A percentile compares a stretch with the other conserved stretches of the same genome.
These are phyloP conservation scores for Sebastes cheni DNA, from an alignment of 2,797 vertebrate genomes.

Conservation along the genomic window DNA sequence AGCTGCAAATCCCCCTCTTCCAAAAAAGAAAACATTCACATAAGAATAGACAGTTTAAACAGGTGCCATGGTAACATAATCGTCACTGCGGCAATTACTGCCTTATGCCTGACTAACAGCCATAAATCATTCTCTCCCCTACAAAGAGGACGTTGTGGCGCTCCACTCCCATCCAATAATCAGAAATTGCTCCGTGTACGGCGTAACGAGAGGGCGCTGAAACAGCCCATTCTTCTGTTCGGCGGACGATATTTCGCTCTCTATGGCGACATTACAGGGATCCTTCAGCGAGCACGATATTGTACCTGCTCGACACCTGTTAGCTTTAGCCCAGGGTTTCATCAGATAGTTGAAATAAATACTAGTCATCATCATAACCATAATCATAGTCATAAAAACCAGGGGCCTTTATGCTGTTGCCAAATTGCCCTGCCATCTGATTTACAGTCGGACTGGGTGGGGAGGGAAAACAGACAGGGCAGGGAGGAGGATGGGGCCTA, in stretches of 20 bases:
- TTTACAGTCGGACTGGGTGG: slow-evolving; percentile 73
- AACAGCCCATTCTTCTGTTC: slow-evolving; percentile 77
- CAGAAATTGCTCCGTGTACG: slow-evolving; percentile 73
- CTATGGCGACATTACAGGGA: slow-evolving; percentile 73
- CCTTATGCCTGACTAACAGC: slow-evolving; percentile 74
- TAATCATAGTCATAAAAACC: slow-evolving; percentile 83
- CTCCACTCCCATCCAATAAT: slow-evolving; percentile 77
- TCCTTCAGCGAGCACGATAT: slow-evolving; percentile 83
- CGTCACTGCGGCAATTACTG: slow-evolving; percentile 77
- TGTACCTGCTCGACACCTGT: slow-evolving; percentile 84
- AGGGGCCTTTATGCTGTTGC: slow-evolving; percentile 75
- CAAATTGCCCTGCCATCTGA: slow-evolving; percentile 81
- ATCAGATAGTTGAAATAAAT: slow-evolving; percentile 85
- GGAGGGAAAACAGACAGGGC: slow-evolving; percentile 50
- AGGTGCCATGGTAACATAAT: slow-evolving; percentile 80
- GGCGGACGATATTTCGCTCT: slow-evolving; percentile 57
- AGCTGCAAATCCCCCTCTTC: slow-evolving; percentile 61
- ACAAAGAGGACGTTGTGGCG: slow-evolving; percentile 78
- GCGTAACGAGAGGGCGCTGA: slow-evolving; percentile 68
- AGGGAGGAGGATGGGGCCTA: slow-evolving; percentile 49
- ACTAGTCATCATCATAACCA: slow-evolving; percentile 84
- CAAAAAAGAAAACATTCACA: slow-evolving; percentile 76
- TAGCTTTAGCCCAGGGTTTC: slow-evolving; percentile 77
- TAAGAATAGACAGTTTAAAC: slow-evolving; percentile 78
- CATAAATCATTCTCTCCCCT: slow-evolving; percentile 76